Evolutionary conservation across 2,797 vertebrate species (phyloP).

Genomic region (Arnoldichthys spilopterus): DNA sequence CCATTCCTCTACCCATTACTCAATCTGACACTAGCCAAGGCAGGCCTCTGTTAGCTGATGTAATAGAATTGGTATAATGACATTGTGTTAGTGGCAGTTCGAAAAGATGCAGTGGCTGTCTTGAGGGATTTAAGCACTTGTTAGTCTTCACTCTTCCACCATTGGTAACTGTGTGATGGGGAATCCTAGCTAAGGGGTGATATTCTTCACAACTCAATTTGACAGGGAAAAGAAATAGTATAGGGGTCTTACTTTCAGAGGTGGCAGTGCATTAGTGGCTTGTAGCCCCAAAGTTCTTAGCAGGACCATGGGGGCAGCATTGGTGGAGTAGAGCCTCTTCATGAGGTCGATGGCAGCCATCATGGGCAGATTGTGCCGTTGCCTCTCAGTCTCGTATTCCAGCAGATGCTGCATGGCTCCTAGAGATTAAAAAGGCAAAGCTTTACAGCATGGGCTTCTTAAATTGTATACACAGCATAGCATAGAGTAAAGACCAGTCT

Average conservation of each 20-base stretch:
- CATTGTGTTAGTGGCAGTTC: too few species aligned
- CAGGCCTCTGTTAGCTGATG: not conserved
- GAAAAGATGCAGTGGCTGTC: too few species aligned
- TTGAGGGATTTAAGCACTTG: too few species aligned
- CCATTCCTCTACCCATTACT: not conserved
- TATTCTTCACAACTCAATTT: too few species aligned
- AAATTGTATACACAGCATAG: slow-evolving; percentile 23
- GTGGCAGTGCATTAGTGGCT: slow-evolving; percentile 88
- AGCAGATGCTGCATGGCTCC: slow-evolving; percentile 91
- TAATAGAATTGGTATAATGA: not conserved
- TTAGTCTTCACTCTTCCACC: too few species aligned
- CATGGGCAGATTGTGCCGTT: slow-evolving; percentile 92
- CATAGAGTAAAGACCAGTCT: not conserved
- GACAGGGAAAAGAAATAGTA: not conserved
- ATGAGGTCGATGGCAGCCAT: slow-evolving; percentile 90
- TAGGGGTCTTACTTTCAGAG: slow-evolving; percentile 85
- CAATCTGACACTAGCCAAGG: not conserved
- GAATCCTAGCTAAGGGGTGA: not conserved
- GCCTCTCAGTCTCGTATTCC: slow-evolving; percentile 90
- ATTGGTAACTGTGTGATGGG: not conserved
- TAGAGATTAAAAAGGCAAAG: slow-evolving; percentile 67
- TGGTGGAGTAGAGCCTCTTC: slow-evolving; percentile 93
- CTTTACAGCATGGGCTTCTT: slow-evolving; percentile 17
- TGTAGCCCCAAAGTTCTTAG: slow-evolving; percentile 93
- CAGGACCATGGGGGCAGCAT: slow-evolving; percentile 82